A percentile compares a stretch with the other conserved stretches of the same genome.
Conservation (phyloP, 2,113 vertebrate genomes). For the Alouatta palliata region DNA sequence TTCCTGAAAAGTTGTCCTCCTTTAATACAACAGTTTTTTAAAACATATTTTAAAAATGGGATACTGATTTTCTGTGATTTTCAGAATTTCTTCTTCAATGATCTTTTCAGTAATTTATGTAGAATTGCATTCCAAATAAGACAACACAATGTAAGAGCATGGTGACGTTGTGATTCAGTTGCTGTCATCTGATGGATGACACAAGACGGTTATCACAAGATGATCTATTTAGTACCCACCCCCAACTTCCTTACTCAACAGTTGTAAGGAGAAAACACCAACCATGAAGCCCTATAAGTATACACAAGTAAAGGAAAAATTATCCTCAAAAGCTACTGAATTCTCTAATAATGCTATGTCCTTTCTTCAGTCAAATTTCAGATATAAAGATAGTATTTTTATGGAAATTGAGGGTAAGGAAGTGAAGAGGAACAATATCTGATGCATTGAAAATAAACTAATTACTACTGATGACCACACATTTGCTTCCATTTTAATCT, state of each 20-base stretch:
- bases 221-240: neutral
- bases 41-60: constrained; percentile 2
- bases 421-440: neutral
- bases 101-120: neutral
- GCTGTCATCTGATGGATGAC: neutral
- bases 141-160: neutral
- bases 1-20: neutral
- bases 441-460: constrained; percentile 1
- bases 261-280: neutral
- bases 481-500: neutral
- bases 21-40: neutral
- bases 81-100: neutral
- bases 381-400: neutral
- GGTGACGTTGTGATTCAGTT: neutral
- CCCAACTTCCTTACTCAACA: neutral
- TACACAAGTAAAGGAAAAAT: neutral
- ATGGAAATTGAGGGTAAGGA: neutral
- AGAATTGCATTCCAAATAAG: neutral
- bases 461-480: neutral
- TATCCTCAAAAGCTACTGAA: neutral
- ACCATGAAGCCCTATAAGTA: neutral
- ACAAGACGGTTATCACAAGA: neutral
- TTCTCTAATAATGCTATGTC: neutral
- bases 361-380: neutral
- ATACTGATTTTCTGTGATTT: neutral